These are phyloP conservation scores for Montipora cactus DNA, from an alignment of 64 coral and sea anemone genomes.

Conservation along the genomic window DNA sequence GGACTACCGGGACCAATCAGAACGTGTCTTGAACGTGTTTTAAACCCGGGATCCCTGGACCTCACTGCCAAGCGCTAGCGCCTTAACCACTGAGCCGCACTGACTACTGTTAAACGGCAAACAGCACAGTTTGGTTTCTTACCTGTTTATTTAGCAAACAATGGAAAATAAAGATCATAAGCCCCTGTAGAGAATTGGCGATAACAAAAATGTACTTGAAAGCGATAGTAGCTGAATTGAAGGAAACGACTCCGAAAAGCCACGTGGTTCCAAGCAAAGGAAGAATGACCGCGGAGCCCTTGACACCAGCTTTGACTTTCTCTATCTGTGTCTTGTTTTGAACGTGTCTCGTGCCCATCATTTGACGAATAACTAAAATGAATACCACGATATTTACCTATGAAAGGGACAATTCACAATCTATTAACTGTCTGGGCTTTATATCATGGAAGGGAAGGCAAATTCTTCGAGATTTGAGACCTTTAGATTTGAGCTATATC, in stretches of 20 bases:
- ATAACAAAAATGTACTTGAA: constrained; percentile 69
- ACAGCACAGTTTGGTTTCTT: background rate
- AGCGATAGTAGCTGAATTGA: constrained; percentile 26
- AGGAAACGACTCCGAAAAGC: constrained; percentile 55
- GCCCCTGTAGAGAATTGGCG: constrained; percentile 61
- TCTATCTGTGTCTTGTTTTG: constrained; percentile 64
- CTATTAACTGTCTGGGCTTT: no score
- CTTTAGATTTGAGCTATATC: no score
- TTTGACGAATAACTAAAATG: constrained; percentile 36
- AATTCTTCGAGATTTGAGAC: background rate
- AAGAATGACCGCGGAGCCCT: constrained; percentile 70
- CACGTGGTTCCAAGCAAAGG: constrained; percentile 73
- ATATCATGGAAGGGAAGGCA: no score
- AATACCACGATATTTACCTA: constrained; percentile 42
- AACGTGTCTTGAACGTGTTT: no score
- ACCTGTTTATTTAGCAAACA: constrained; percentile 74
- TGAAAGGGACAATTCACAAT: background rate
- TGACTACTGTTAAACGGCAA: no score
- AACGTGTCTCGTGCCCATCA: constrained; percentile 67
- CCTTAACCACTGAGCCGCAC: no score
- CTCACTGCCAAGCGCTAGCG: no score
- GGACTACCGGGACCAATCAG: no score
- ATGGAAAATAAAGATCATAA: constrained; percentile 76
- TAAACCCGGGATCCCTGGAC: no score
- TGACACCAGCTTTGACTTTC: constrained; percentile 63